Evolutionary conservation across 2,888 invertebrate genomes (phyloP).

Genomic region (Julus scanicus): DNA sequence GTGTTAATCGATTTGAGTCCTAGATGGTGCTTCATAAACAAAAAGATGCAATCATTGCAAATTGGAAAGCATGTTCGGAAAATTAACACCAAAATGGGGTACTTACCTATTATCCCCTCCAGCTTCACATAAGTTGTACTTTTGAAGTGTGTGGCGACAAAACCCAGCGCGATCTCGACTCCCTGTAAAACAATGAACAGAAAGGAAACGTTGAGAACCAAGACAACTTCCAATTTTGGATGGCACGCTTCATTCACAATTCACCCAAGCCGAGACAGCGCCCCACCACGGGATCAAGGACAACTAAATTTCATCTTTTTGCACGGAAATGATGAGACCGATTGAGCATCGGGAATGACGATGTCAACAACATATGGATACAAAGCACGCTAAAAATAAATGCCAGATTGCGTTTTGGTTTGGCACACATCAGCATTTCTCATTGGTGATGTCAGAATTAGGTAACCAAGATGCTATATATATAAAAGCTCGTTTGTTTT

Average conservation of each 20-base stretch:
- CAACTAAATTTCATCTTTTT: not conserved
- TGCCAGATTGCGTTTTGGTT: slow-evolving; percentile 17
- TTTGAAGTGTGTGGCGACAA: not conserved
- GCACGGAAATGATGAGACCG: slow-evolving; percentile 3
- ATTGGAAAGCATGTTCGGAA: no score
- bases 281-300: not conserved
- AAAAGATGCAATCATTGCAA: no score
- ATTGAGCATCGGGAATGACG: not conserved
- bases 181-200: not conserved
- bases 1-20: no score
- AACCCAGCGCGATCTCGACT: not conserved
- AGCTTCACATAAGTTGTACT: not conserved
- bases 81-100: not conserved
- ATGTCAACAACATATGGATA: slow-evolving; percentile 29
- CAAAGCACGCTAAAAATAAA: not conserved
- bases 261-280: not conserved
- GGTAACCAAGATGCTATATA: slow-evolving; percentile 22
- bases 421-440: slow-evolving; percentile 6
- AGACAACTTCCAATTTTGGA: not conserved
- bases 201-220: not conserved
- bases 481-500: not conserved
- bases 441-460: slow-evolving; percentile 3
- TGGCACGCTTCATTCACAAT: slow-evolving; percentile 28
- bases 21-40: no score
- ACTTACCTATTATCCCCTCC: not conserved